Conservation (phyloP, 2,113 vertebrate species). For the Cyanoramphus novaezelandiae region DNA sequence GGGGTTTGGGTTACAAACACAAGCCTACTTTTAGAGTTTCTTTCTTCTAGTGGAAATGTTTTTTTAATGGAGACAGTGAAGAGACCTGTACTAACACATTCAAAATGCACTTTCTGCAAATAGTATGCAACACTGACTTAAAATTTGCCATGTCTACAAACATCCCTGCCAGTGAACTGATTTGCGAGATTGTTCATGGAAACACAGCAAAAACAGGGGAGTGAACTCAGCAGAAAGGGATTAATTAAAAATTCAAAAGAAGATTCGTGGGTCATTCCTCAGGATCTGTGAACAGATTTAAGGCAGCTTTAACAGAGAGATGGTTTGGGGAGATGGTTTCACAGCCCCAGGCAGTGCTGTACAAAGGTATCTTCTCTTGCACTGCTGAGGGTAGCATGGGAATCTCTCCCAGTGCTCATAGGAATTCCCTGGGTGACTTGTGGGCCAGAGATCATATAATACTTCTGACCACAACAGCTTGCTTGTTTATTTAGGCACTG, state of each 20-base stretch:
- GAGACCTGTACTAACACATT: not conserved
- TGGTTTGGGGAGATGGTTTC: not conserved
- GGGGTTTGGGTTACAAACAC: not conserved
- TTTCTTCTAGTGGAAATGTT: not conserved
- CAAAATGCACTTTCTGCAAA: conserved; percentile 44
- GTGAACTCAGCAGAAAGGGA: conserved; percentile 56
- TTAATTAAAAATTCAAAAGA: conserved; percentile 39
- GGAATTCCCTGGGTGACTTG: not conserved
- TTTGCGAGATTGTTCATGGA: conserved; percentile 59
- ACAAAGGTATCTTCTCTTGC: not conserved
- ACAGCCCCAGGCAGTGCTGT: not conserved
- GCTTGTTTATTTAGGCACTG: not conserved
- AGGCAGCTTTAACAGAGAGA: not conserved
- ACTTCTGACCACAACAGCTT: not conserved
- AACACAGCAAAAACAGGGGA: conserved; percentile 46
- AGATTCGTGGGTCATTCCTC: conserved; percentile 38
- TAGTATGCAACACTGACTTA: conserved; percentile 34
- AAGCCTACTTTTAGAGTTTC: not conserved
- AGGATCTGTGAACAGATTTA: conserved; percentile 6
- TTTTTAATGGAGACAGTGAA: not conserved
- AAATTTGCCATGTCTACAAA: conserved; percentile 58
- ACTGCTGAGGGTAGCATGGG: not conserved
- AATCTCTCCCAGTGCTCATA: not conserved
- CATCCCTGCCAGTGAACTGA: conserved; percentile 49
- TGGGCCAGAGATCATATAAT: not conserved